These are phyloP conservation scores for Mesoclemmys tuberculata DNA, from an alignment of 2,113 vertebrate genomes.

Conservation along the genomic window DNA sequence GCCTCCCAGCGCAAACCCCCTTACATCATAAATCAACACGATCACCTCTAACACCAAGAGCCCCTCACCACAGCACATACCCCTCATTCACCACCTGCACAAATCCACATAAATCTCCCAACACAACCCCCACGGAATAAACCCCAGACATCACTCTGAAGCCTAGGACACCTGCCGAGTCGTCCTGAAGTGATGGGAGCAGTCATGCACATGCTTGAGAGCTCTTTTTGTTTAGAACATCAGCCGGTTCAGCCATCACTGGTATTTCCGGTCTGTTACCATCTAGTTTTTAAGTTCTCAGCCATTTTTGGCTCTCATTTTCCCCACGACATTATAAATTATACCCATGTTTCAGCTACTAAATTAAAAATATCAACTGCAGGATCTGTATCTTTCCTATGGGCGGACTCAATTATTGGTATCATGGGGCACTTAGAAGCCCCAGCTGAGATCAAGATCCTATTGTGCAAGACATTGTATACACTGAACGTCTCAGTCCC, in stretches of 20 bases:
- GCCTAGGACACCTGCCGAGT: not conserved
- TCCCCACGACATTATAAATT: not conserved
- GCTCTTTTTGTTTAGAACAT: not conserved
- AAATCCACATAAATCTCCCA: not conserved
- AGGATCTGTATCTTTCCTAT: not conserved
- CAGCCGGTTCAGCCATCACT: not conserved
- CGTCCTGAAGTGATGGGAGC: not conserved
- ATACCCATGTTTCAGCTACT: not conserved
- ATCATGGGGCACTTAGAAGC: slow-evolving; percentile 2
- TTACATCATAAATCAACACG: not conserved
- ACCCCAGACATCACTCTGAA: not conserved
- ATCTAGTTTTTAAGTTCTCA: not conserved
- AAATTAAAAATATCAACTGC: not conserved
- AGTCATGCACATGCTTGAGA: not conserved
- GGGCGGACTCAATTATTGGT: not conserved
- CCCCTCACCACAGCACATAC: not conserved
- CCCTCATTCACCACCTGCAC: not conserved
- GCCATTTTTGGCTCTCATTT: not conserved
- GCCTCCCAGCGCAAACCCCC: not conserved
- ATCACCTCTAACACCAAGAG: not conserved
- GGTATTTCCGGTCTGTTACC: not conserved
- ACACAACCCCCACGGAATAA: not conserved
- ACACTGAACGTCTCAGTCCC: too few relatives aligned
- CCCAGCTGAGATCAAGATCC: not conserved
- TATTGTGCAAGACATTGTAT: not conserved